These are phyloP conservation scores for Sciaenops ocellatus DNA, from an alignment of 2,797 vertebrate genomes.

Conservation along the genomic window DNA sequence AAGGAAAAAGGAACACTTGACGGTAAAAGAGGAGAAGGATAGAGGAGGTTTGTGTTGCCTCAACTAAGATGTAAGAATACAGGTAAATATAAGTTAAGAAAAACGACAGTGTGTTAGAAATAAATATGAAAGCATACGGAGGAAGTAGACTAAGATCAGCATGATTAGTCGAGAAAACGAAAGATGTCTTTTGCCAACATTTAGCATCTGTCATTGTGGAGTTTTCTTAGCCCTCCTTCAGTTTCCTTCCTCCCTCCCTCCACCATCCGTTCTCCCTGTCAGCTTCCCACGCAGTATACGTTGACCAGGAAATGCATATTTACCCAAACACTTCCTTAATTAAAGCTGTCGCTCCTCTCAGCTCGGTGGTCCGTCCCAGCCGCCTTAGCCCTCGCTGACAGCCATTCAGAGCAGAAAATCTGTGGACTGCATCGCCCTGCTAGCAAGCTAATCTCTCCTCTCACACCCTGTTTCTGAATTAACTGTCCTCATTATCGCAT, in stretches of 20 bases:
- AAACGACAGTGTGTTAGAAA: not conserved
- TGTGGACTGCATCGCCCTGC: conserved; percentile 76
- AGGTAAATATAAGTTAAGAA: conserved; percentile 1
- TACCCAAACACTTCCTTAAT: conserved; percentile 76
- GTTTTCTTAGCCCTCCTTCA: not conserved
- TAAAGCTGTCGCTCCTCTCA: conserved; percentile 72
- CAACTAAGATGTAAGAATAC: not conserved
- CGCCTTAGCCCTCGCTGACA: conserved; percentile 69
- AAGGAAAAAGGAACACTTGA: not conserved
- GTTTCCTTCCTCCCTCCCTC: not conserved
- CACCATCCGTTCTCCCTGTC: not conserved
- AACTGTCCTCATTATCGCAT: conserved; percentile 82
- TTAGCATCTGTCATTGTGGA: not conserved
- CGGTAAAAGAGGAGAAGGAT: not conserved
- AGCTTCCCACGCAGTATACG: conserved; percentile 31
- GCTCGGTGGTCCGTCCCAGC: conserved; percentile 61
- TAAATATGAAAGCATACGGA: not conserved
- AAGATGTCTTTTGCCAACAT: not conserved
- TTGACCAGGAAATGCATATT: conserved; percentile 77
- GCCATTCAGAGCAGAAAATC: conserved; percentile 80
- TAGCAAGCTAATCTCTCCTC: conserved; percentile 78
- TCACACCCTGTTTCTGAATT: conserved; percentile 82
- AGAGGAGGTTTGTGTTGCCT: not conserved
- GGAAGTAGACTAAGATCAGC: not conserved
- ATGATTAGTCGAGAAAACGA: not conserved